Base-by-base conservation (phyloP, 1,140 invertebrate genomes). In the Homalodisca vitripennis region DNA sequence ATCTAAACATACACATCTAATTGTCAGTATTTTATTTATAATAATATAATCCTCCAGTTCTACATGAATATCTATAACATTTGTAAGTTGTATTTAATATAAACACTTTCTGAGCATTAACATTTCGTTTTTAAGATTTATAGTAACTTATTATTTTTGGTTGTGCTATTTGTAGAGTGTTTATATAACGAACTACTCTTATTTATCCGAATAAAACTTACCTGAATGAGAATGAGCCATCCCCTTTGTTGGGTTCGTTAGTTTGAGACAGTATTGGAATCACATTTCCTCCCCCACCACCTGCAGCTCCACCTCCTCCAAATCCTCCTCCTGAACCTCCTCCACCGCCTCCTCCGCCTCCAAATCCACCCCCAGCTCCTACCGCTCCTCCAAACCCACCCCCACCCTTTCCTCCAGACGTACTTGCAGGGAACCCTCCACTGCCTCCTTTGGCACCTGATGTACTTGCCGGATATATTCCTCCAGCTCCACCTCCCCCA, bases 171-270 rank as follows among this genome's bases (percentile, higher is more conserved):
- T n/a, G n/a, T n/a, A n/a, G n/a, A n/a, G n/a, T n/a, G n/a, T n/a
- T n/a, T n/a, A n/a, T n/a, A n/a, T n/a, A n/a, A n/a, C n/a, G n/a
- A n/a, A n/a, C n/a, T n/a, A n/a, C n/a, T n/a, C n/a, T n/a, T n/a
- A n/a, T n/a, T n/a, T n/a, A n/a, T n/a, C n/a, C n/a, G n/a, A n/a
- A n/a, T n/a, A n/a, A n/a, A n/a, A 41, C 34, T 69, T 41, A 75
- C 74, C 74, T 75, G 34, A 68, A 75, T n/a, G 70, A 72, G 68
- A 74, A 75, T 29, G 72, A 69, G 41, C 74, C 74, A 60, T 75
- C 74, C 27, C 74, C 74, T 32, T 70, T 60, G 65, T 75, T 73
- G n/a, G 71, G 73, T 47, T 74, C 66, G 65, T 73, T 74, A 13
- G 70, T 69, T 46, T 75, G 70, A 26, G 72, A 73, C 12, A 73